Conservation (phyloP, 2,113 vertebrate species). For the Nipponia nippon region DNA sequence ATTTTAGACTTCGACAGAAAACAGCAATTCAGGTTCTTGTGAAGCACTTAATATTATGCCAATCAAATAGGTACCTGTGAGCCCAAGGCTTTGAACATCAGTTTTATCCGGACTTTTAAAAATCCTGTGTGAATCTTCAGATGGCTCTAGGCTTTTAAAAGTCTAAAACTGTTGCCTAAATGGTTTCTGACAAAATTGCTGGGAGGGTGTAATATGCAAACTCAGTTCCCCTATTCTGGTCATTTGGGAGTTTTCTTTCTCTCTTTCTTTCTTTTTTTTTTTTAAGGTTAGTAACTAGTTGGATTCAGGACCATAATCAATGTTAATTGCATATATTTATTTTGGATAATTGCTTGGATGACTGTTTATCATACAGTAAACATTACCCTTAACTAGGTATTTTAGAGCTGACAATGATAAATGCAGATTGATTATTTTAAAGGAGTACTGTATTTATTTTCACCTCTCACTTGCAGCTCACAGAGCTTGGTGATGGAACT, state of each 20-base stretch:
- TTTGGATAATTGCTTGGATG: neutral
- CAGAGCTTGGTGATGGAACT: neutral
- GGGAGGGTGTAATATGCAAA: neutral
- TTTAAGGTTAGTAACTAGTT: neutral
- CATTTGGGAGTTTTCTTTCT: rapidly evolving
- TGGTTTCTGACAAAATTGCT: neutral
- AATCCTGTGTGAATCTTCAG: neutral
- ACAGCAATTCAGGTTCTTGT: neutral
- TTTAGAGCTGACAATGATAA: neutral
- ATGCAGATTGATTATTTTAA: neutral
- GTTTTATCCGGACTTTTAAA: neutral
- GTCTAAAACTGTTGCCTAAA: neutral
- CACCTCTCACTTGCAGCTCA: neutral
- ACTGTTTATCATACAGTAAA: neutral
- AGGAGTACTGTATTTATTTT: neutral
- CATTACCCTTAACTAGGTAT: neutral
- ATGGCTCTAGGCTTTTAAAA: neutral
- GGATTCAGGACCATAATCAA: neutral
- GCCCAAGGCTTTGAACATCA: neutral
- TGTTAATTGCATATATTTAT: neutral
- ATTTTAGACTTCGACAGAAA: neutral
- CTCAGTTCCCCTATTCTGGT: neutral
- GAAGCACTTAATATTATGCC: neutral
- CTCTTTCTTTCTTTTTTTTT: neutral
- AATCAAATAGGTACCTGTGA: neutral